Conservation (phyloP, 2,888 invertebrate genomes). For the Criorhina ranunculi region DNA sequence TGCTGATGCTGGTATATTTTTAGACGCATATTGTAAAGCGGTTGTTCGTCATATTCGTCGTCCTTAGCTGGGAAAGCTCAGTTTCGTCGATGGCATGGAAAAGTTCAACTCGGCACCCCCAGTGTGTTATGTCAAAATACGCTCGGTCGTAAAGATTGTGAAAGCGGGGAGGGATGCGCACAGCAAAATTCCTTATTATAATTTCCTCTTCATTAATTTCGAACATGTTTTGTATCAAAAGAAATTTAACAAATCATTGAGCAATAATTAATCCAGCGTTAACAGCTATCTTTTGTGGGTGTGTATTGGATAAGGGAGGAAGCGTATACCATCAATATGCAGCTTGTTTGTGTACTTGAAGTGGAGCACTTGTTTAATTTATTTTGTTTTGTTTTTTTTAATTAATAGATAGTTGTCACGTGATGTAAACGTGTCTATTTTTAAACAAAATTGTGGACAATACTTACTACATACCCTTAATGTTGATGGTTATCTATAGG, state of each 20-base stretch:
- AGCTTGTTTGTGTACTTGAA: conserved; percentile 47
- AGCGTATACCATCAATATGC: conserved; percentile 17
- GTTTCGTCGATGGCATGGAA: conserved; percentile 36
- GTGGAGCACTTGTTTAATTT: conserved; percentile 12
- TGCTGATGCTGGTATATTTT: conserved; percentile 60
- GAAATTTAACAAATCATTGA: conserved; percentile 80
- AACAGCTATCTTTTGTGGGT: conserved; percentile 78
- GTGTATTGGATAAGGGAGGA: conserved; percentile 78
- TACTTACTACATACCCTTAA: background rate
- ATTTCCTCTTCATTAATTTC: conserved; percentile 77
- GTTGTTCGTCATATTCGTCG: conserved; percentile 34
- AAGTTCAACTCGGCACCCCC: conserved; percentile 53
- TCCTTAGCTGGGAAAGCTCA: conserved; percentile 50
- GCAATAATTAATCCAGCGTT: conserved; percentile 83
- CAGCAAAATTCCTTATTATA: conserved; percentile 69
- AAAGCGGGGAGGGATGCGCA: conserved; percentile 9
- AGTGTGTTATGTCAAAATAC: conserved; percentile 53
- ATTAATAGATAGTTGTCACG: conserved; percentile 42
- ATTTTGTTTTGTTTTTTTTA: conserved; percentile 16
- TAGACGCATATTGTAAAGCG: conserved; percentile 60
- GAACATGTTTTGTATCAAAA: conserved; percentile 76
- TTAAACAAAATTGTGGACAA: conserved; percentile 1
- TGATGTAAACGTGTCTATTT: conserved; percentile 17
- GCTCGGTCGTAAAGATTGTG: conserved; percentile 30
- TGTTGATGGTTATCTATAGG: background rate